Evolutionary conservation across 2,888 invertebrate species (phyloP).

Genomic region (Nebria salina): DNA sequence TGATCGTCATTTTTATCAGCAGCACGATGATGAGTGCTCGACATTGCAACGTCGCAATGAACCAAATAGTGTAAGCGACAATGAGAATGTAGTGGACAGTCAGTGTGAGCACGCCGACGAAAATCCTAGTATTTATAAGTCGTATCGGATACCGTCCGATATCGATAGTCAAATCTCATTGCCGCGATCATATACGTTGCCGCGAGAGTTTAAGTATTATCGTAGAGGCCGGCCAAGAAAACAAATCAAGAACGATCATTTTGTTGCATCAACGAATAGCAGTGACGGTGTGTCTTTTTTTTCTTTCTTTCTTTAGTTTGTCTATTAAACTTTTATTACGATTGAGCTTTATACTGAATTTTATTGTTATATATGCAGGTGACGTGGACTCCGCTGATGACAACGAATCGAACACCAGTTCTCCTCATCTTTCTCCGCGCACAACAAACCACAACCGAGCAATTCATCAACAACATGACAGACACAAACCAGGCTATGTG

Average conservation of each 20-base stretch:
- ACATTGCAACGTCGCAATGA: conserved; percentile 54
- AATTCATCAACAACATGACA: conserved; percentile 9
- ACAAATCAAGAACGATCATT: conserved; percentile 72
- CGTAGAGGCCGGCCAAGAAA: conserved; percentile 68
- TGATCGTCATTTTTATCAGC: conserved; percentile 54
- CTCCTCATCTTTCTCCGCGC: conserved; percentile 32
- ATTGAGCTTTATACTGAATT: neutral
- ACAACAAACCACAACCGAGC: conserved; percentile 34
- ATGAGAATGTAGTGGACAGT: conserved; percentile 45
- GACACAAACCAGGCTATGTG: conserved; percentile 31
- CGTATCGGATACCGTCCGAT: conserved; percentile 73
- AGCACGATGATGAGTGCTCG: conserved; percentile 39
- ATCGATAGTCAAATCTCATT: conserved; percentile 83
- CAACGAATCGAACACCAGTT: conserved; percentile 45
- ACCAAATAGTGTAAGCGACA: conserved; percentile 49
- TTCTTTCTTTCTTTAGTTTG: conserved; percentile 12
- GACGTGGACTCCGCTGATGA: conserved; percentile 86
- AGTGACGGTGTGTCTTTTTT: conserved; percentile 72
- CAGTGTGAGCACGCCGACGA: conserved; percentile 48
- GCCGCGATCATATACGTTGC: conserved; percentile 85
- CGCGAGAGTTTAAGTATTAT: conserved; percentile 86
- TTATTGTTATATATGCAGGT: conserved; percentile 61
- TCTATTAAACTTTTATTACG: neutral
- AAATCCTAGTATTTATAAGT: conserved; percentile 58
- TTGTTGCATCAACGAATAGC: conserved; percentile 84